Evolutionary conservation across 2,113 vertebrate species (phyloP).

Genomic region (Suricata suricatta): DNA sequence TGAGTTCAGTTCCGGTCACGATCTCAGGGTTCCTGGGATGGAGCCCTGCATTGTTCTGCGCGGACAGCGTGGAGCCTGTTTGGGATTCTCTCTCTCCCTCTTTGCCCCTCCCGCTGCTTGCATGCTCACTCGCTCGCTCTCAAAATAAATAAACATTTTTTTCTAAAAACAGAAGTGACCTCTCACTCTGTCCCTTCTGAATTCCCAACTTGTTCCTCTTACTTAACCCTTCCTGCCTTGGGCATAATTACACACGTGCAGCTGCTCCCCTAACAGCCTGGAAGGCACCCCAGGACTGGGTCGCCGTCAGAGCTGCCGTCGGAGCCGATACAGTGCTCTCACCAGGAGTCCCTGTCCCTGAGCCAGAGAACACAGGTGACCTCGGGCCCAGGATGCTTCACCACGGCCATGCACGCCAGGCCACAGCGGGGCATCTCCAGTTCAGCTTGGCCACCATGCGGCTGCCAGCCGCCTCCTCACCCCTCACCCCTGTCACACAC

Average conservation of each 20-base stretch:
- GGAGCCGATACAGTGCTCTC: neutral
- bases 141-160: too few relatives aligned
- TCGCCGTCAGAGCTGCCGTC: neutral
- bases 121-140: too few relatives aligned
- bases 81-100: too few relatives aligned
- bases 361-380: neutral
- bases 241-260: neutral
- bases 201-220: neutral
- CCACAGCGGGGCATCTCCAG: too few relatives aligned
- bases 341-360: neutral
- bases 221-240: neutral
- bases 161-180: neutral
- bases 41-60: too few relatives aligned
- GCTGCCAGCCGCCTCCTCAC: accelerated
- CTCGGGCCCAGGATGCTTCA: neutral
- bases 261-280: neutral
- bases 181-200: neutral
- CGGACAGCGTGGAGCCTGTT: too few relatives aligned
- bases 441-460: accelerated
- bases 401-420: accelerated
- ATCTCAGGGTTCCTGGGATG: too few relatives aligned
- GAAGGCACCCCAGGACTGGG: neutral
- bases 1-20: too few relatives aligned
- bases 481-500: accelerated
- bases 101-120: too few relatives aligned